Evolutionary conservation across 2,797 vertebrate genomes (phyloP), one percentile per base, ranked within the genome.

Genomic region (Nannoperca obscura): DNA sequence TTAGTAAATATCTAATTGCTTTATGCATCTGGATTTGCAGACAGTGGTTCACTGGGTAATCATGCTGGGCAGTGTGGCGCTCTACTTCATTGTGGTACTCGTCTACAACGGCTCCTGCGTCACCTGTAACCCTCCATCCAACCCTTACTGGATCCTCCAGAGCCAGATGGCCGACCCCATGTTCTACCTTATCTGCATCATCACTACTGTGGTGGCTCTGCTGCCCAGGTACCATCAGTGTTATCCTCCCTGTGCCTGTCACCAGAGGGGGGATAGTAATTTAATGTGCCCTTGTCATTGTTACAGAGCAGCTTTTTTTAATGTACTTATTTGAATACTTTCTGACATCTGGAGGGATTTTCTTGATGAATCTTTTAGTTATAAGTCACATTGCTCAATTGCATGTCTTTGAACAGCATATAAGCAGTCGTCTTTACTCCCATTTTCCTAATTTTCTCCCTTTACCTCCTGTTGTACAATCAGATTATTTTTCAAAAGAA

Each of bases 121-220:
- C 76, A 75, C 82, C 90, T 98, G 97, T 90, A 98, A 94, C 93
- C 95, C 95, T 44, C 97, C 97, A 4, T 91, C 94, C 81, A 96
- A 95, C 81, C 96, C 97, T 0, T 97, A 98, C 87, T 96, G 97
- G 96, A 94, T 96, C 50, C 95, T 97, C 87, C 95, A 98, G 87
- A 84, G 63, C 20, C 96, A 97, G 93, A 94, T 99, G 85, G 91
- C 92, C 1, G 96, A 98, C 27, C 96, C 97, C 61, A 88, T 86
- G 46, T 99, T 98, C 95, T 98, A 98, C 88, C 92, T 99, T 0
- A 59, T 97, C 78, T 97, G 97, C 86, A 71, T 97, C 67, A 86
- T 99, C 80, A 95, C 96, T 0, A 96, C 97, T 0, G 91, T 95
- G 38, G 80, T 93, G 3, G 97, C 98, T 0, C 96, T 99, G 70